Conservation (phyloP, 2,797 vertebrate genomes). For the Chloroceryle inda region DNA sequence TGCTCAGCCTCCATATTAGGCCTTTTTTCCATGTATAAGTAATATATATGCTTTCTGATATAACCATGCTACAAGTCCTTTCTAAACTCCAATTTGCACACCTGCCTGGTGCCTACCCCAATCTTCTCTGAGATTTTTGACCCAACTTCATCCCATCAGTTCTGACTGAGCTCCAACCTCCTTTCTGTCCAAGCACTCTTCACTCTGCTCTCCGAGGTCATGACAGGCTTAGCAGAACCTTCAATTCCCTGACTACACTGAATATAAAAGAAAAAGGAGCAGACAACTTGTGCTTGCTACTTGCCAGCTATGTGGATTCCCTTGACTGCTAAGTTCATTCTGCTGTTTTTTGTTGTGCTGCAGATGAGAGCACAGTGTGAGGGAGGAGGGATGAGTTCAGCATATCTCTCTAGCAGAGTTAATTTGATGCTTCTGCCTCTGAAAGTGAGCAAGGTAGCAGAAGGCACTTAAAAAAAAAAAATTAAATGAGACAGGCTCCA, state of each 20-base stretch:
- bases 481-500: neutral
- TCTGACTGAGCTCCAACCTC: neutral
- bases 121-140: neutral
- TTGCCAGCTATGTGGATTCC: neutral
- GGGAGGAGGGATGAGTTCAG: neutral
- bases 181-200: neutral
- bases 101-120: neutral
- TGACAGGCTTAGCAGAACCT: neutral
- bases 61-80: neutral
- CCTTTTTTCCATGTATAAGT: neutral
- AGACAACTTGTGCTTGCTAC: neutral
- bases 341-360: neutral
- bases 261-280: neutral
- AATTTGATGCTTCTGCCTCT: neutral
- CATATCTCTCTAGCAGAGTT: neutral
- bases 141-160: neutral
- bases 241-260: neutral
- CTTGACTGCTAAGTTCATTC: neutral
- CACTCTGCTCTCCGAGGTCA: neutral
- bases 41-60: neutral
- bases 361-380: neutral
- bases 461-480: neutral
- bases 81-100: neutral
- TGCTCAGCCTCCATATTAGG: neutral
- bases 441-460: neutral